Percentiles rank a stretch among this genome's conserved stretches.
phyloP scores from a whole-genome alignment of 1,140 invertebrate species.

The Philopotamus ludificatus region DNA sequence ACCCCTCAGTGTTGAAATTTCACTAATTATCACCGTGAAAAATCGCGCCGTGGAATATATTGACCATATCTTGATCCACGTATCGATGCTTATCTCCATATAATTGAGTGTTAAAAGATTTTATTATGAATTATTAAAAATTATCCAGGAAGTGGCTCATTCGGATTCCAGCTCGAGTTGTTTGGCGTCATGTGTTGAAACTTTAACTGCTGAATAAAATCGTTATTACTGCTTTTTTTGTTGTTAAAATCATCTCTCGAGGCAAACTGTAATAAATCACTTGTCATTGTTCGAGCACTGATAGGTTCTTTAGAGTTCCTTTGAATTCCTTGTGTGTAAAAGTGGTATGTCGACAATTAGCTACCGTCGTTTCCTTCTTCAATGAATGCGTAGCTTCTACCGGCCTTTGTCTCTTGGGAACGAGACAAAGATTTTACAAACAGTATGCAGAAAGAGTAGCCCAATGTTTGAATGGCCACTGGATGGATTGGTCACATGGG shows the following conservation, averaged over 20 bases:
- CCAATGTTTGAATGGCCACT: neutral
- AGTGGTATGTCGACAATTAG: constrained; percentile 13
- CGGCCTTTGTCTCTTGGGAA: neutral
- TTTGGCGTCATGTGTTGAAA: neutral
- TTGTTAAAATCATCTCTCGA: neutral
- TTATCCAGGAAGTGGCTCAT: too few species aligned
- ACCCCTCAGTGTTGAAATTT: constrained; percentile 4
- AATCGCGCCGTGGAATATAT: too few species aligned
- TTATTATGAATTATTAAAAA: too few species aligned
- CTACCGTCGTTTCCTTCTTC: constrained; percentile 11
- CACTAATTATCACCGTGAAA: constrained; percentile 15
- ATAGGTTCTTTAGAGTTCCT: constrained; percentile 1
- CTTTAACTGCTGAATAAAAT: neutral
- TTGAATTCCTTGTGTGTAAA: constrained; percentile 10
- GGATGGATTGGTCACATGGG: constrained; percentile 16
- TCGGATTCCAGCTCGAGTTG: neutral
- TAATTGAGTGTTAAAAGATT: too few species aligned
- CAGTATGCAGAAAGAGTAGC: neutral
- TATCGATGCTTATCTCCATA: too few species aligned
- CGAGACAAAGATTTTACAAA: neutral
- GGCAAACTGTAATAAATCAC: constrained; percentile 1
- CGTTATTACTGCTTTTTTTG: neutral
- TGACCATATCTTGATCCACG: too few species aligned
- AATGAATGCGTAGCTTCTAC: constrained; percentile 5
- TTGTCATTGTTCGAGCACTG: constrained; percentile 1